These are phyloP conservation scores for Prunella himalayana DNA, from an alignment of 2,113 vertebrate species.

Conservation along the genomic window DNA sequence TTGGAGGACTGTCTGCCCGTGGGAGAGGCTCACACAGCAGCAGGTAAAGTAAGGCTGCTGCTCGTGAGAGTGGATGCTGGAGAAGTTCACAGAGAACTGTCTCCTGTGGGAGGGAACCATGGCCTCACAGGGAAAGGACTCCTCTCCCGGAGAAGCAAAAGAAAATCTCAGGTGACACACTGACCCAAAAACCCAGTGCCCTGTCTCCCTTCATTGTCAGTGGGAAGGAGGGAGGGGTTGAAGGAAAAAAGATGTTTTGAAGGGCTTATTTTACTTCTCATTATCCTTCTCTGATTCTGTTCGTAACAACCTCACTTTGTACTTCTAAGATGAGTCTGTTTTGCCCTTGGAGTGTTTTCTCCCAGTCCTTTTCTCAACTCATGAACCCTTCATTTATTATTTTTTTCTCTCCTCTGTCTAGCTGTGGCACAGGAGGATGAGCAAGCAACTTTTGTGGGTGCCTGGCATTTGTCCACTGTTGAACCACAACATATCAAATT, in stretches of 20 bases:
- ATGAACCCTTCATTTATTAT: background rate
- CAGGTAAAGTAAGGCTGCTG: accelerated
- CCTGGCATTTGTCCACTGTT: background rate
- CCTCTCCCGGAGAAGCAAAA: accelerated
- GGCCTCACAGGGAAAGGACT: background rate
- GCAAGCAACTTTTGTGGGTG: too few species aligned
- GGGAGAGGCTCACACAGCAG: background rate
- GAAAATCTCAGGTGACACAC: background rate
- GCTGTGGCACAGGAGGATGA: background rate
- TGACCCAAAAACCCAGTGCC: background rate
- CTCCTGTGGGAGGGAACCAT: accelerated
- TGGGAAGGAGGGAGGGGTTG: background rate
- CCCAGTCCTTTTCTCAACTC: background rate
- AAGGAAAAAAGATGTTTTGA: background rate
- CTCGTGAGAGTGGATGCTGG: accelerated
- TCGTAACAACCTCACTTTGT: background rate
- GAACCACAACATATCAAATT: accelerated
- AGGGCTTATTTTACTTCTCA: background rate
- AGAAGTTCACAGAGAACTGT: background rate
- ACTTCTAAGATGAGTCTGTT: too few species aligned
- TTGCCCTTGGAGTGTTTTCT: background rate
- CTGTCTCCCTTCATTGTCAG: accelerated
- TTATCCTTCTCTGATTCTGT: background rate
- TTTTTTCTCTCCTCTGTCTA: background rate
- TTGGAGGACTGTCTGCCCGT: background rate